Evolutionary conservation across 1,140 invertebrate genomes (phyloP).

Genomic region (Tetragonula clypearis): DNA sequence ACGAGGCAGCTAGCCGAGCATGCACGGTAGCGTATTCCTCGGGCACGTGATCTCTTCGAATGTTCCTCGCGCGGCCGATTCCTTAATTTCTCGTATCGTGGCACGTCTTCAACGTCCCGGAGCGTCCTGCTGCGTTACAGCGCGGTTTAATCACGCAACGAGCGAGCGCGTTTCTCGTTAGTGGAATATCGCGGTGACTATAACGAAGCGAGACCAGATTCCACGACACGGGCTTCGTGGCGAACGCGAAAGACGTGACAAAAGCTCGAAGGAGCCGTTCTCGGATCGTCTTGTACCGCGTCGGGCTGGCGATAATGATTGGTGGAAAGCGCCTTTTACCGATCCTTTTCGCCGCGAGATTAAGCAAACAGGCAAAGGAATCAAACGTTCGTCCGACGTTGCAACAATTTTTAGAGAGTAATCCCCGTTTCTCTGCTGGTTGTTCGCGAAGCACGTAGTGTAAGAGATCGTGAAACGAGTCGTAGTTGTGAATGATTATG

Average conservation of each 20-base stretch:
- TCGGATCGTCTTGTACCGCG: neutral
- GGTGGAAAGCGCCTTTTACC: constrained; percentile 4
- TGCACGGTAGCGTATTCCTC: neutral
- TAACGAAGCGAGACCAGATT: constrained; percentile 69
- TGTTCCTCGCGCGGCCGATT: constrained; percentile 44
- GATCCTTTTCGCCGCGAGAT: constrained; percentile 32
- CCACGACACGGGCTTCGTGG: constrained; percentile 38
- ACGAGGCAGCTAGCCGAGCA: neutral
- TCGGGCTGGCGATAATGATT: constrained; percentile 42
- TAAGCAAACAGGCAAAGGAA: constrained; percentile 1
- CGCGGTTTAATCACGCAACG: constrained; percentile 74
- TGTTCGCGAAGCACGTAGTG: neutral
- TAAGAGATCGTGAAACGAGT: constrained; percentile 11
- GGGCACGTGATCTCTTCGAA: constrained; percentile 12
- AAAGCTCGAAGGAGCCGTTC: constrained; percentile 12
- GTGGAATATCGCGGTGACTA: constrained; percentile 71
- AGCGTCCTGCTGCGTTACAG: constrained; percentile 62
- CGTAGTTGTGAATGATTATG: neutral
- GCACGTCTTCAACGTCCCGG: constrained; percentile 50
- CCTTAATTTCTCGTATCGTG: constrained; percentile 62
- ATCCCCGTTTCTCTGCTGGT: neutral
- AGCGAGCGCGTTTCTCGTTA: constrained; percentile 73
- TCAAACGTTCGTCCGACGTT: neutral
- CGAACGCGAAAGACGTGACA: constrained; percentile 2
- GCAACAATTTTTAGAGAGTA: neutral